Conservation (phyloP, 1,140 invertebrate species). For the Oncopodura yosiiana region DNA sequence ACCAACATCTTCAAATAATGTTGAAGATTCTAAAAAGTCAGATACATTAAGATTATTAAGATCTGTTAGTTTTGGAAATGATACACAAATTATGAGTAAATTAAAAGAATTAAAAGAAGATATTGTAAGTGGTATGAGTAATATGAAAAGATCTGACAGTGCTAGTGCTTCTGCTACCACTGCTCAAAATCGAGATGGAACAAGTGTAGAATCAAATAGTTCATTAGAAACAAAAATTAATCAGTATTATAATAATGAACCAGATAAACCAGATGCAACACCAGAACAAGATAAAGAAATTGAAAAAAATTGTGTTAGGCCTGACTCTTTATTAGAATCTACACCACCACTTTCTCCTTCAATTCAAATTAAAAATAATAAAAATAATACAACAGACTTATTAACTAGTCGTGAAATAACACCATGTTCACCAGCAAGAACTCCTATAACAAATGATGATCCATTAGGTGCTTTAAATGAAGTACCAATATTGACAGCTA, state of each 20-base stretch:
- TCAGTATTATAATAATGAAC: conserved; percentile 31
- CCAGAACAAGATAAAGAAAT: conserved; percentile 20
- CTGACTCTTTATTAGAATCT: neutral
- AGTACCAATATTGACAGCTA: conserved; percentile 13
- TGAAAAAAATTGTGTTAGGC: neutral
- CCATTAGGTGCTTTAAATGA: conserved; percentile 66
- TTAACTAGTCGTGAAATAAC: conserved; percentile 35
- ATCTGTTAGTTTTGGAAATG: conserved; percentile 63
- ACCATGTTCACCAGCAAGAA: conserved; percentile 51
- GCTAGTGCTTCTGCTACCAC: neutral
- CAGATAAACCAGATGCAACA: conserved; percentile 26
- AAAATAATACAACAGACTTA: too few relatives aligned
- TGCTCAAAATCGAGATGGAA: neutral
- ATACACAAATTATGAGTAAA: conserved; percentile 62
- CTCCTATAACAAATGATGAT: conserved; percentile 79
- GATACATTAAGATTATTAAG: conserved; percentile 39
- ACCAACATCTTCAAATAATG: too few relatives aligned
- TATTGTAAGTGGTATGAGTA: neutral
- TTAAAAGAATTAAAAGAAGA: conserved; percentile 44
- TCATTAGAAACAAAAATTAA: conserved; percentile 30
- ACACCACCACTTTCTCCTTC: conserved; percentile 30
- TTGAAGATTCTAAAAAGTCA: conserved; percentile 3
- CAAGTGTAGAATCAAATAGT: conserved; percentile 28
- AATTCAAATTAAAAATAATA: conserved; percentile 31
- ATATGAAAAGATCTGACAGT: neutral